A percentile compares a stretch with the other conserved stretches of the same genome.
phyloP scores from a whole-genome alignment of 2,888 invertebrate species.

The Callosobruchus maculatus region DNA sequence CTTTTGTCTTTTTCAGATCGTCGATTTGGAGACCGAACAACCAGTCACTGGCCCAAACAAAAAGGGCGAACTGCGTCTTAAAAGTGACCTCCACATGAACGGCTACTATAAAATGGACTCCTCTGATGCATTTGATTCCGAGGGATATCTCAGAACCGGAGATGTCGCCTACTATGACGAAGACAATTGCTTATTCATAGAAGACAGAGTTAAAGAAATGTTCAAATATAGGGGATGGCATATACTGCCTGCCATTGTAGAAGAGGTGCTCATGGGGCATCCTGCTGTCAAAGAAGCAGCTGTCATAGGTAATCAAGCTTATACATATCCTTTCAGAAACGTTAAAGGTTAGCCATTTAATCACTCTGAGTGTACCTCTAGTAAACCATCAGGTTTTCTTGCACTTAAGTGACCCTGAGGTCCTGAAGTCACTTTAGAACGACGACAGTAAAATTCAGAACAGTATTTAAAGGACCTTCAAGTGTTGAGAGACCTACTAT shows the following conservation, averaged over 20 bases:
- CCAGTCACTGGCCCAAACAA: constrained; percentile 47
- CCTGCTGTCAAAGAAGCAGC: constrained; percentile 72
- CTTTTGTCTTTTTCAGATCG: constrained; percentile 43
- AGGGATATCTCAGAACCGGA: constrained; percentile 52
- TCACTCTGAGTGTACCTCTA: too few species aligned
- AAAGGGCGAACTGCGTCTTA: constrained; percentile 54
- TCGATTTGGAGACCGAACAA: constrained; percentile 48
- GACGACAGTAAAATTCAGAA: too few species aligned
- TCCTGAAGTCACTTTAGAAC: too few species aligned
- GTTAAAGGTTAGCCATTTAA: too few species aligned
- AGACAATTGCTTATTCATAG: constrained; percentile 46
- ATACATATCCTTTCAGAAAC: too few species aligned
- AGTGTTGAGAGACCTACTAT: too few species aligned
- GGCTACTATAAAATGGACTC: constrained; percentile 51
- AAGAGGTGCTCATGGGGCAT: constrained; percentile 64
- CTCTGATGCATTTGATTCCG: constrained; percentile 42
- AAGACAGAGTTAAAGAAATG: constrained; percentile 50
- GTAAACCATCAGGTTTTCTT: too few species aligned
- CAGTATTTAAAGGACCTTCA: too few species aligned
- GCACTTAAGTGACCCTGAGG: too few species aligned
- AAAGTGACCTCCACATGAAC: constrained; percentile 39
- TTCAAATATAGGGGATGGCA: constrained; percentile 51
- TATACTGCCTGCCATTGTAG: constrained; percentile 76
- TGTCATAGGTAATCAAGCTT: constrained; percentile 62
- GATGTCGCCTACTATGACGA: constrained; percentile 52